Percentiles rank a stretch among this genome's conserved stretches.
phyloP scores from a whole-genome alignment of 30 jellyfish, hydroid and myxozoan species.

The Aurelia sp. region DNA sequence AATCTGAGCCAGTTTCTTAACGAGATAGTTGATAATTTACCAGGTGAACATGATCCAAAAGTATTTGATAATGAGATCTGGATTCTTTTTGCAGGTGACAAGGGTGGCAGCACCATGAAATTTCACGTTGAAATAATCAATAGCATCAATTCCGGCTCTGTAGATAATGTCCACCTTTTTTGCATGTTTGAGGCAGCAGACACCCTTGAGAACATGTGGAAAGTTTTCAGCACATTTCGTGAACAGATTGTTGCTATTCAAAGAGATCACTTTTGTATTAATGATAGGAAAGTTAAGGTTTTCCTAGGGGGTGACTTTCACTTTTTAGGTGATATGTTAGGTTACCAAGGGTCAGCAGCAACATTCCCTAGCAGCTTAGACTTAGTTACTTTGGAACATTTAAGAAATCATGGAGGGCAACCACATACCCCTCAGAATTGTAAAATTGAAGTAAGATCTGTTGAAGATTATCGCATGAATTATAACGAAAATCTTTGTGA shows the following conservation, averaged over 20 bases:
- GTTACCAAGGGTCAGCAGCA: constrained; percentile 39
- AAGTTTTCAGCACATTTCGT: constrained; percentile 1
- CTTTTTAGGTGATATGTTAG: constrained; percentile 23
- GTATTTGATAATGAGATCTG: constrained; percentile 29
- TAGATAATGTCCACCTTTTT: constrained; percentile 27
- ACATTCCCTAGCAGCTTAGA: constrained; percentile 30
- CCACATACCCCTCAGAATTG: constrained; percentile 21
- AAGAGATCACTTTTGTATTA: background rate
- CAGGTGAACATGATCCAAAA: constrained; percentile 4
- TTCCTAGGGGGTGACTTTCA: constrained; percentile 42
- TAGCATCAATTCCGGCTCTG: no score
- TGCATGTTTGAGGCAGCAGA: constrained; percentile 38
- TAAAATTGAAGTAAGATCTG: constrained; percentile 21
- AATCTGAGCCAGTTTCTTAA: background rate
- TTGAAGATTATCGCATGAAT: constrained; percentile 32
- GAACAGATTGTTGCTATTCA: constrained; percentile 1
- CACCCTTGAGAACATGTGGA: constrained; percentile 30
- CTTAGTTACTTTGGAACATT: constrained; percentile 17
- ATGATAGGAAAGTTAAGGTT: constrained; percentile 20
- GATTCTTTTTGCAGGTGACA: constrained; percentile 31
- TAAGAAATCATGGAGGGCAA: constrained; percentile 43
- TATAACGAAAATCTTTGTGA: constrained; percentile 54
- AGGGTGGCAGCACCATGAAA: constrained; percentile 20
- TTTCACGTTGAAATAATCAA: no score
- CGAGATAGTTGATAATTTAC: background rate